Percentiles rank a stretch among this genome's conserved stretches.
Conservation (phyloP, 2,797 vertebrate genomes). For the Cyclopterus lumpus region DNA sequence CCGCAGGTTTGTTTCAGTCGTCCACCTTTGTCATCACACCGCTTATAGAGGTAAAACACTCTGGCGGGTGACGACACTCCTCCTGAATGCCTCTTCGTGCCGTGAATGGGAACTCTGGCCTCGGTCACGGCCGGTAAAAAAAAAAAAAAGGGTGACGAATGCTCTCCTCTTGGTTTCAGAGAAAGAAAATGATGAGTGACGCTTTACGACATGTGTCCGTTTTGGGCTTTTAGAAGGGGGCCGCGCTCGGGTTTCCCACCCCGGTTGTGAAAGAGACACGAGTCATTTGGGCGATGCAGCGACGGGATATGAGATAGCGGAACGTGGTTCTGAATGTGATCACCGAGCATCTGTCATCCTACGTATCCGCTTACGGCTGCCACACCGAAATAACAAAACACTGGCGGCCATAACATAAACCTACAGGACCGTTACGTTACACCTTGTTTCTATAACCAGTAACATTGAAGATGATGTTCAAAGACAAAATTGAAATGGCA, state of each 20-base stretch:
- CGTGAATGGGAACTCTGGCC: conserved; percentile 5
- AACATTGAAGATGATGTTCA: not conserved
- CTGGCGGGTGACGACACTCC: conserved; percentile 4
- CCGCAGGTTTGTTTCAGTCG: conserved; percentile 7
- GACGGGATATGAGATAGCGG: not conserved
- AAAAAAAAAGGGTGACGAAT: conserved; percentile 37
- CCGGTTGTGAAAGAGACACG: conserved; percentile 1
- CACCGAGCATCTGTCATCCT: not conserved
- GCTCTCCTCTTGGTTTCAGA: conserved; percentile 7
- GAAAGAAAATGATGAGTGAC: conserved; percentile 14
- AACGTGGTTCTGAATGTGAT: not conserved
- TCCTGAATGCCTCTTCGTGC: not conserved
- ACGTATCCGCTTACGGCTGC: not conserved
- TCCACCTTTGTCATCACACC: conserved; percentile 14
- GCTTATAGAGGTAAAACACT: conserved; percentile 2
- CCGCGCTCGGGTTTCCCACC: conserved; percentile 11
- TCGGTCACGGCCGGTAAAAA: conserved; percentile 38
- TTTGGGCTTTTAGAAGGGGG: not conserved
- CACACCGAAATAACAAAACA: not conserved
- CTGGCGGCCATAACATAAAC: not conserved
- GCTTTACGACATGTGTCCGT: conserved; percentile 14
- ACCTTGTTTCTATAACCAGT: not conserved
- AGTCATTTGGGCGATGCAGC: not conserved
- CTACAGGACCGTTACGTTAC: not conserved
- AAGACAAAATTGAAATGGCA: not conserved